phyloP scores from a whole-genome alignment of 2,888 invertebrate species.

The Drosophila atroscutellata region DNA sequence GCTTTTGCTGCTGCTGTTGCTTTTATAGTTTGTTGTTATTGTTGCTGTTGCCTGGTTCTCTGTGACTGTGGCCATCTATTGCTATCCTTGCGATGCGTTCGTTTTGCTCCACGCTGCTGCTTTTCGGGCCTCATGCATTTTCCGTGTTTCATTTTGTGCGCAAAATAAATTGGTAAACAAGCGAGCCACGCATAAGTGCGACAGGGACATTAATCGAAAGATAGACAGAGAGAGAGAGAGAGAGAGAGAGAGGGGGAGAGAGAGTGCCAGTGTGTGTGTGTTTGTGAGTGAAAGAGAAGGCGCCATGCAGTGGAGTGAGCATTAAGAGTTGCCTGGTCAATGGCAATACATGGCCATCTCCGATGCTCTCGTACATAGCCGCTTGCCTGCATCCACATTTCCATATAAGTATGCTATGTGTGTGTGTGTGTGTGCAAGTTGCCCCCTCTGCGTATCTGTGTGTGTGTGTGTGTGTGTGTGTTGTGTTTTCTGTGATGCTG shows the following conservation, averaged over 20 bases:
- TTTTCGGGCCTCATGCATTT: slow-evolving; percentile 74
- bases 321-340: slow-evolving; percentile 60
- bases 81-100: slow-evolving; percentile 32
- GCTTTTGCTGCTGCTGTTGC: slow-evolving; percentile 30
- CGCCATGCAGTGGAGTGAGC: slow-evolving; percentile 4
- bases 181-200: slow-evolving; percentile 54
- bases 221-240: slow-evolving; percentile 9
- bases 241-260: no score
- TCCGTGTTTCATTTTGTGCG: slow-evolving; percentile 81
- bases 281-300: slow-evolving; percentile 8
- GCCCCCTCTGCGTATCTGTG: slow-evolving; percentile 7
- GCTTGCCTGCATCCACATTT: slow-evolving; percentile 22
- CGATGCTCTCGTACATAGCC: slow-evolving; percentile 69
- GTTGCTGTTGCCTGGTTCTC: slow-evolving; percentile 16
- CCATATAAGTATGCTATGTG: background rate
- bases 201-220: slow-evolving; percentile 35
- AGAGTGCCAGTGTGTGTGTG: background rate
- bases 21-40: slow-evolving; percentile 13
- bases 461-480: slow-evolving; percentile 17
- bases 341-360: slow-evolving; percentile 67
- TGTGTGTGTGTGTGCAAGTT: background rate
- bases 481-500: slow-evolving; percentile 24
- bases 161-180: slow-evolving; percentile 81
- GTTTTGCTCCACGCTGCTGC: slow-evolving; percentile 35
- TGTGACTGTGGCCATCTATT: slow-evolving; percentile 50